phyloP scores from a whole-genome alignment of 92 coral and sea anemone genomes.

The Actinostola sp. region DNA sequence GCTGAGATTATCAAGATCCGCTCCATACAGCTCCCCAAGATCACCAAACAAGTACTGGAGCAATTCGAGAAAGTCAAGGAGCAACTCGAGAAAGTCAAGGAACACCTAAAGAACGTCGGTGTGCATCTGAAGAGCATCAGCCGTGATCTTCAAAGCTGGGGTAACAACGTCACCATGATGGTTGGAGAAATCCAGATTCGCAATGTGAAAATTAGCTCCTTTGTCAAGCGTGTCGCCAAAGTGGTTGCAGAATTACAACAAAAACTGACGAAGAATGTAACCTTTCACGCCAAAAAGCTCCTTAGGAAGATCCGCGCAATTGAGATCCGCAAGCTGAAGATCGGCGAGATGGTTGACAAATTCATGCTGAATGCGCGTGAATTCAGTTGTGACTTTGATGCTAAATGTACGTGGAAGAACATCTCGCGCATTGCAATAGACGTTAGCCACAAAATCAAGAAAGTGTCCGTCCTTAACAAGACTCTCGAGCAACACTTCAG shows the following conservation, averaged over 20 bases:
- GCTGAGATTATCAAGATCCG: conserved; percentile 44
- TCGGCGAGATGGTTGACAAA: conserved; percentile 73
- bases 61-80: conserved; percentile 15
- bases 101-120: conserved; percentile 42
- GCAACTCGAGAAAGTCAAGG: conserved; percentile 28
- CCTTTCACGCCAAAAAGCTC: conserved; percentile 50
- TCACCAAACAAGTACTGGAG: conserved; percentile 13
- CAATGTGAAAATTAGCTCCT: conserved; percentile 48
- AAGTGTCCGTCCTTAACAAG: conserved; percentile 51
- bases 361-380: conserved; percentile 42
- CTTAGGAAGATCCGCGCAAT: conserved; percentile 61
- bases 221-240: conserved; percentile 47
- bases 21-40: conserved; percentile 43
- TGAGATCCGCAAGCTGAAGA: conserved; percentile 68
- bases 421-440: conserved; percentile 40
- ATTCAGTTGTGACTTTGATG: conserved; percentile 75
- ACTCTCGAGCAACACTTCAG: conserved; percentile 40
- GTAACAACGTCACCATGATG: conserved; percentile 66
- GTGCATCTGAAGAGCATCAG: conserved; percentile 62
- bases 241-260: conserved; percentile 51
- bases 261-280: conserved; percentile 54
- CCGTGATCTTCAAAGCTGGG: conserved; percentile 74
- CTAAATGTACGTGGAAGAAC: conserved; percentile 69
- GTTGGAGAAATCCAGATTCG: conserved; percentile 64
- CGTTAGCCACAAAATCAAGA: conserved; percentile 40